Percentiles rank a stretch among this genome's conserved stretches.
phyloP scores from a whole-genome alignment of 2,888 invertebrate species.

The Stegana nigrithorax region DNA sequence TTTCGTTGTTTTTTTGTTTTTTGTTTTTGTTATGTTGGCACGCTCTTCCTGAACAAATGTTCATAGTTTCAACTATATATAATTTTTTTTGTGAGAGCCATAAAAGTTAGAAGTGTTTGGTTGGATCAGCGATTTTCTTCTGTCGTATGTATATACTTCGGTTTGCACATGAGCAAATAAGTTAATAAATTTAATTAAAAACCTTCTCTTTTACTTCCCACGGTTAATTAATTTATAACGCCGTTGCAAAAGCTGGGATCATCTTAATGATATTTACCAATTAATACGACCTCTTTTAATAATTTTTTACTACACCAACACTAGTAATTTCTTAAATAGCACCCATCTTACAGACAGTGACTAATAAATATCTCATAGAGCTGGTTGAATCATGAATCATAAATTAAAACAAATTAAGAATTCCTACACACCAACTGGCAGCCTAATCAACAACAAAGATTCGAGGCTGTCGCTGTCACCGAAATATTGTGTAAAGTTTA shows the following conservation, averaged over 20 bases:
- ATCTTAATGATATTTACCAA: not conserved
- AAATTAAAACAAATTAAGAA: slow-evolving; percentile 44
- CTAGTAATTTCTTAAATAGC: slow-evolving; percentile 19
- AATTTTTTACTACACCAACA: not conserved
- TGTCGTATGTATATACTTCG: too few species aligned
- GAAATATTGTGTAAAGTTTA: not conserved
- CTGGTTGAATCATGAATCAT: slow-evolving; percentile 51
- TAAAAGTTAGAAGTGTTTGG: too few species aligned
- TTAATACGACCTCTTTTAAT: not conserved
- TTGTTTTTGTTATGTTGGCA: too few species aligned
- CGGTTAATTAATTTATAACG: not conserved
- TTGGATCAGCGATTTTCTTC: too few species aligned
- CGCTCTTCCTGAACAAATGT: too few species aligned
- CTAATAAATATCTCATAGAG: slow-evolving; percentile 7
- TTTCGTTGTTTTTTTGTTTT: too few species aligned
- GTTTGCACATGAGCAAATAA: too few species aligned
- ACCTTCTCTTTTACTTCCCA: too few species aligned
- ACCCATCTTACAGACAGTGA: slow-evolving; percentile 9
- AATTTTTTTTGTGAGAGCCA: too few species aligned
- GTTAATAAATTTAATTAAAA: too few species aligned
- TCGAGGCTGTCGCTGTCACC: slow-evolving; percentile 15
- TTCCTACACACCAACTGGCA: slow-evolving; percentile 9
- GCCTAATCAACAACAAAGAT: slow-evolving; percentile 35
- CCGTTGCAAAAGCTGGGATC: too few species aligned
- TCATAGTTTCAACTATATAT: too few species aligned